These are phyloP conservation scores for Cirrhinus molitorella DNA, from an alignment of 2,797 vertebrate genomes.

Conservation along the genomic window DNA sequence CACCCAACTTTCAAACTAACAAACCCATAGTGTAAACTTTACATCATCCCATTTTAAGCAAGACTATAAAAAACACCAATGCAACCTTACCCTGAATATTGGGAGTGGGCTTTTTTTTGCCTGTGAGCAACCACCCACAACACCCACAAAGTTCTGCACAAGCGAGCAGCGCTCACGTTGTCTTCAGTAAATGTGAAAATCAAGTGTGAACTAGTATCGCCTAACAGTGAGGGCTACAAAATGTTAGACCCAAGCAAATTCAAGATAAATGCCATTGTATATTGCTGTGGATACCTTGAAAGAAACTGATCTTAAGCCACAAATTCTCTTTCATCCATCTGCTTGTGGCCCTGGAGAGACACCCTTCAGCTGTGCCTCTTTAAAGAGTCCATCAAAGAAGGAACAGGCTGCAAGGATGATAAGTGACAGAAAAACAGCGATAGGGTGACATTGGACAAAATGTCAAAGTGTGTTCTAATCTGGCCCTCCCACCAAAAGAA, in stretches of 20 bases:
- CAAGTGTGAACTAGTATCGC: neutral
- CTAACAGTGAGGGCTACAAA: neutral
- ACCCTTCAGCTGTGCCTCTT: constrained; percentile 28
- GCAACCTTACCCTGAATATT: neutral
- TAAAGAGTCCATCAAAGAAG: constrained; percentile 28
- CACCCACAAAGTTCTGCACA: constrained; percentile 21
- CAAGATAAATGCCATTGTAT: neutral
- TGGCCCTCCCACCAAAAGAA: constrained; percentile 11
- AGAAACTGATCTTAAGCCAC: constrained; percentile 23
- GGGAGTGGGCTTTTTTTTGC: neutral
- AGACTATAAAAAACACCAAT: neutral
- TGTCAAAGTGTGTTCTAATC: constrained; percentile 25
- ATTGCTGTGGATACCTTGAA: neutral
- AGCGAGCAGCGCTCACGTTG: neutral
- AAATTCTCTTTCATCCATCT: constrained; percentile 12
- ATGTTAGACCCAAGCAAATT: neutral
- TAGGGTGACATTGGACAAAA: constrained; percentile 2
- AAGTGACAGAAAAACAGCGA: constrained; percentile 14
- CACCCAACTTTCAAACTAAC: no score
- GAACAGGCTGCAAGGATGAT: constrained; percentile 15
- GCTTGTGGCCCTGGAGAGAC: neutral
- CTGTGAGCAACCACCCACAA: constrained; percentile 25
- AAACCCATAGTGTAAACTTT: neutral
- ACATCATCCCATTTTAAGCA: neutral
- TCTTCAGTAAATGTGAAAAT: constrained; percentile 5